These are phyloP conservation scores for Podarcis cretensis DNA, from an alignment of 2,113 vertebrate genomes.

Conservation along the genomic window DNA sequence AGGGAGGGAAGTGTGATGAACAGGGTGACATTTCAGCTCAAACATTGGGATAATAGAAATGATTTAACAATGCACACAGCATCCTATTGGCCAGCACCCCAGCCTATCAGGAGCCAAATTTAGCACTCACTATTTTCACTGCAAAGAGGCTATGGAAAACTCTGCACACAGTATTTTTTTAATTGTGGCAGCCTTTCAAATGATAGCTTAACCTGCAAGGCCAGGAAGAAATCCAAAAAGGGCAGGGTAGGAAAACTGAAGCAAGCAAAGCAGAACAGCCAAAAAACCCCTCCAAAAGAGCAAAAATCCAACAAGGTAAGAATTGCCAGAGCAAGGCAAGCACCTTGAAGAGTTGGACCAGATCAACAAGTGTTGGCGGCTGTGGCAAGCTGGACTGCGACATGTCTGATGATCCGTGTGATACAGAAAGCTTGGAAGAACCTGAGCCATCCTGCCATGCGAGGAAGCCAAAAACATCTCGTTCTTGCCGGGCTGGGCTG, in stretches of 20 bases:
- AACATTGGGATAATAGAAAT: background rate
- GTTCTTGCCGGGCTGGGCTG: constrained; percentile 69
- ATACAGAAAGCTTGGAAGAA: background rate
- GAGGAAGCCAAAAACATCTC: constrained; percentile 6
- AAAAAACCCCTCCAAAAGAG: background rate
- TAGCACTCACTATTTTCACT: background rate
- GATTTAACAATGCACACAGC: constrained; percentile 3
- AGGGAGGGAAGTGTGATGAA: background rate
- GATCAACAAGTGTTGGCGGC: background rate
- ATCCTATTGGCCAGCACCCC: background rate
- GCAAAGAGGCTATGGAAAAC: background rate
- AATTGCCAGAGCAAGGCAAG: background rate
- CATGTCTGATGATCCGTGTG: background rate
- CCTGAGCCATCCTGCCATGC: background rate
- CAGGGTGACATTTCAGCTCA: background rate
- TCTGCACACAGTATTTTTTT: background rate
- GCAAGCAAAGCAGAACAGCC: background rate
- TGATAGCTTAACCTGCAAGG: background rate
- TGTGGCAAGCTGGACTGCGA: background rate
- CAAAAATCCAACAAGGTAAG: background rate
- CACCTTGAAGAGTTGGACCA: fast-evolving
- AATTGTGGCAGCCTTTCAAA: background rate
- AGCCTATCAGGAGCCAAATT: background rate
- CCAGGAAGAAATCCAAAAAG: constrained; percentile 2
- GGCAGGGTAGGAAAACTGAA: background rate